A percentile compares a stretch with the other conserved stretches of the same genome.
These are phyloP conservation scores for Varanus salvator DNA, from an alignment of 2,113 vertebrate species.

Conservation along the genomic window DNA sequence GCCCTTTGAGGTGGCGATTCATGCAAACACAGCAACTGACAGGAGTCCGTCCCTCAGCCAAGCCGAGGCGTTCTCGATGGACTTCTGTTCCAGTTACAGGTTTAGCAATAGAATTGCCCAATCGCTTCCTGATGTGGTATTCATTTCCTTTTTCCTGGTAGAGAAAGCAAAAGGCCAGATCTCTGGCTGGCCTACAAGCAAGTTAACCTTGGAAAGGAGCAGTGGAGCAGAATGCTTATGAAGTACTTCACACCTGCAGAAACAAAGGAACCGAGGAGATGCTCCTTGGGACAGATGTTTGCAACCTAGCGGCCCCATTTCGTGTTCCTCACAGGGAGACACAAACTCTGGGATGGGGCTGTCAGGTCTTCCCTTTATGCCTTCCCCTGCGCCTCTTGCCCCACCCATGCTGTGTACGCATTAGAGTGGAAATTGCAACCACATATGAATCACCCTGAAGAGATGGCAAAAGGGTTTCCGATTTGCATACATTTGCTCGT, in stretches of 20 bases:
- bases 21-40: background rate
- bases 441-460: too few relatives aligned
- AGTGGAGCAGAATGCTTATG: background rate
- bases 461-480: too few relatives aligned
- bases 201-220: background rate
- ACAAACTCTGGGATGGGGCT: background rate
- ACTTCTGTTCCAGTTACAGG: background rate
- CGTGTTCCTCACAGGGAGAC: background rate
- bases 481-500: too few relatives aligned
- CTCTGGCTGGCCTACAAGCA: background rate
- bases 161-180: background rate
- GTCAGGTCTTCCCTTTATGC: background rate
- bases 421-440: background rate
- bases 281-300: background rate
- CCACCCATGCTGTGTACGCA: background rate
- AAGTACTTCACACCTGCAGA: rapidly evolving
- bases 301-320: background rate
- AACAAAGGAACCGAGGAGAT: background rate
- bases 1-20: background rate
- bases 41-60: rapidly evolving
- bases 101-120: conserved; percentile 61
- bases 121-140: conserved; percentile 4
- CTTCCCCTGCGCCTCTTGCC: background rate
- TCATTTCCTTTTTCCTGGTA: conserved; percentile 33
- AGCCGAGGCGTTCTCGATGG: background rate